Base-by-base conservation (phyloP, 2,888 invertebrate species). In the Mongoloraphidia duomilia region DNA sequence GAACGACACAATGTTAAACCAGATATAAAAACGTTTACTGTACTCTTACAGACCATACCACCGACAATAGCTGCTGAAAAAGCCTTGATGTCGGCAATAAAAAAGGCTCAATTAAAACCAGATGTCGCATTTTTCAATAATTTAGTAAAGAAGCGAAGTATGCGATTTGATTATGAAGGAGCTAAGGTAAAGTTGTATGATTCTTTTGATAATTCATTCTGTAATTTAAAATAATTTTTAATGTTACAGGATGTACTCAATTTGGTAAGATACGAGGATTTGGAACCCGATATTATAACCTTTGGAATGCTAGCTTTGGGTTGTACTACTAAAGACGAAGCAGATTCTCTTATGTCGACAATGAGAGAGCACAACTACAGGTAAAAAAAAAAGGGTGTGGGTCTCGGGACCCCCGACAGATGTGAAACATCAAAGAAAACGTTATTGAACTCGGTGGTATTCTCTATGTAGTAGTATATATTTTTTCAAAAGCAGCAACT, bases 71-170 rank as follows among this genome's bases (percentile, higher is more conserved):
- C 77, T 47, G 77, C 79, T 12, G 93, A 95, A 65, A 72, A 78
- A 47, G 76, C 75, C 52, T 62, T 93, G 9, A 60, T 93, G 6
- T 65, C 67, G 46, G 65, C 70, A 49, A 78, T 91, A 65, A 74
- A 76, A 49, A 65, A 67, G 51, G 67, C 67, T 40, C 69, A 76
- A 9, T 63, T 89, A 0, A 74, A 72, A 57, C 72, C 82, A 2
- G 91, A 94, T 66, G 76, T 85, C 49, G 82, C 82, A 62, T 90
- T 93, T 64, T 91, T 80, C 60, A 94, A 93, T 65, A 77, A 84
- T 69, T 71, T 94, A 9, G 91, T 95, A 47, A 87, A 84, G 60
- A 87, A 81, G 62, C 75, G 89, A 50, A 81, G 81, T 60, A 68
- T 80, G 60, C 71, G 89, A 55, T 70, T 65, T 50, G 82, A 87